A percentile compares a stretch with the other conserved stretches of the same genome.
Evolutionary conservation across 2,113 vertebrate genomes (phyloP).

Genomic region (Malurus alboscapulatus): DNA sequence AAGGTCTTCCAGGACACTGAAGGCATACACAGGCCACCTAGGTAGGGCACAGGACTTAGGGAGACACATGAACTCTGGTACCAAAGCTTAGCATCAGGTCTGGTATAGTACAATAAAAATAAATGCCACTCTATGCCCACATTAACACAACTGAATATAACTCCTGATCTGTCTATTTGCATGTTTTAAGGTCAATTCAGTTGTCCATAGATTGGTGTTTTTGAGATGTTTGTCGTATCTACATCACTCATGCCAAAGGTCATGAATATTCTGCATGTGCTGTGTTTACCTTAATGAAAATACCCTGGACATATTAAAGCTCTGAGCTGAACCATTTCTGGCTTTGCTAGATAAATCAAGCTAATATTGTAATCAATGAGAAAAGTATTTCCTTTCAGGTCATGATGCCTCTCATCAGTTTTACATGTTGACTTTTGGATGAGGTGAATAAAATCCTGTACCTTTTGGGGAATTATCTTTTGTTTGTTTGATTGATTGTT

Average conservation of each 20-base stretch:
- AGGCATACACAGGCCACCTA: background rate
- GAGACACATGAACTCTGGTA: background rate
- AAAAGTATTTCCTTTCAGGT: background rate
- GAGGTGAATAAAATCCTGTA: background rate
- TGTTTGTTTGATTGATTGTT: background rate
- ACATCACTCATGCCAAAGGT: background rate
- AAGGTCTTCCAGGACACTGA: background rate
- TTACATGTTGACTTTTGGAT: background rate
- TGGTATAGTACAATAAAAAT: background rate
- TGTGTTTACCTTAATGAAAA: background rate
- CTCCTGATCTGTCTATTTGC: background rate
- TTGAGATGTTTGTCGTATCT: background rate
- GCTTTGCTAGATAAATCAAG: background rate
- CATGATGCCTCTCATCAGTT: background rate
- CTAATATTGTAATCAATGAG: background rate
- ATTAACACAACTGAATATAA: background rate
- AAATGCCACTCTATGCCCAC: background rate
- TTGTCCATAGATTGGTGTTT: background rate
- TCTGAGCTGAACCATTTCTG: background rate
- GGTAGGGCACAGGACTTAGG: background rate
- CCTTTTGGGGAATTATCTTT: fast-evolving
- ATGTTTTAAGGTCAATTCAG: background rate
- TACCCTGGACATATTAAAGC: background rate
- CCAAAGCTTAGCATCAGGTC: background rate
- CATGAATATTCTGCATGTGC: background rate